Evolutionary conservation across 1,140 invertebrate genomes (phyloP).

Genomic region (Drosophila fuyamai): DNA sequence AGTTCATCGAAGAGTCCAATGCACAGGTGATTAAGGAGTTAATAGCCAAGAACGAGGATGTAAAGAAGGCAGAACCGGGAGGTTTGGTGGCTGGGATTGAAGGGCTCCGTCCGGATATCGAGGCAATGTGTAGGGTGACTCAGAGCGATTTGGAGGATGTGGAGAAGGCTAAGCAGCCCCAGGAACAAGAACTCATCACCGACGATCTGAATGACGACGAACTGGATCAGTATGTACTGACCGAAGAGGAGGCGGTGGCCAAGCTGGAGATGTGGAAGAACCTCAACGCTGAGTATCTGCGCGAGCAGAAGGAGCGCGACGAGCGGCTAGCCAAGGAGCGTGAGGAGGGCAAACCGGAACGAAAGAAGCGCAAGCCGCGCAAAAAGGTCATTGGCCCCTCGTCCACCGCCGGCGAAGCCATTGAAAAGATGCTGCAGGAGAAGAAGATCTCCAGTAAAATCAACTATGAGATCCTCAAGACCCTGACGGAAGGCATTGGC

Average conservation of each 20-base stretch:
- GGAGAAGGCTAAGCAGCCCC: slow-evolving; percentile 70
- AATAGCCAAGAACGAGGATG: slow-evolving; percentile 70
- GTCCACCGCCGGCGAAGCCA: slow-evolving; percentile 95
- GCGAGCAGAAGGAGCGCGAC: slow-evolving; percentile 93
- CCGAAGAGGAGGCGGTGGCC: slow-evolving; percentile 90
- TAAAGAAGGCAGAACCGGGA: slow-evolving; percentile 15
- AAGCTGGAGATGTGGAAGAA: slow-evolving; percentile 94
- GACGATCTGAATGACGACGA: slow-evolving; percentile 95
- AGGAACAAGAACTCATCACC: slow-evolving; percentile 88
- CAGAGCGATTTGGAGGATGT: slow-evolving; percentile 67
- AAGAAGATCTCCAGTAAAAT: slow-evolving; percentile 98
- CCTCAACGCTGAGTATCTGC: slow-evolving; percentile 93
- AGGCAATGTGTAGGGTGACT: slow-evolving; percentile 76
- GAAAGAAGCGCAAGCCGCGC: slow-evolving; percentile 88
- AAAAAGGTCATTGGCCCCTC: slow-evolving; percentile 88
- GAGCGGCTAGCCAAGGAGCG: slow-evolving; percentile 90
- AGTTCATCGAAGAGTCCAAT: slow-evolving; percentile 87
- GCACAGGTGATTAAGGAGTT: slow-evolving; percentile 86
- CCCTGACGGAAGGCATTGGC: slow-evolving; percentile 80
- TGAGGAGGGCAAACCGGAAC: slow-evolving; percentile 92
- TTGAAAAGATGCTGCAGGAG: slow-evolving; percentile 97
- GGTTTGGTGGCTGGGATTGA: slow-evolving; percentile 54
- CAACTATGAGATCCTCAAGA: slow-evolving; percentile 98
- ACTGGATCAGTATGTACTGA: slow-evolving; percentile 94
- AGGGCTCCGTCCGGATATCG: slow-evolving; percentile 79